These are phyloP conservation scores for Callitettix versicolor DNA, from an alignment of 1,140 invertebrate genomes.

Conservation along the genomic window DNA sequence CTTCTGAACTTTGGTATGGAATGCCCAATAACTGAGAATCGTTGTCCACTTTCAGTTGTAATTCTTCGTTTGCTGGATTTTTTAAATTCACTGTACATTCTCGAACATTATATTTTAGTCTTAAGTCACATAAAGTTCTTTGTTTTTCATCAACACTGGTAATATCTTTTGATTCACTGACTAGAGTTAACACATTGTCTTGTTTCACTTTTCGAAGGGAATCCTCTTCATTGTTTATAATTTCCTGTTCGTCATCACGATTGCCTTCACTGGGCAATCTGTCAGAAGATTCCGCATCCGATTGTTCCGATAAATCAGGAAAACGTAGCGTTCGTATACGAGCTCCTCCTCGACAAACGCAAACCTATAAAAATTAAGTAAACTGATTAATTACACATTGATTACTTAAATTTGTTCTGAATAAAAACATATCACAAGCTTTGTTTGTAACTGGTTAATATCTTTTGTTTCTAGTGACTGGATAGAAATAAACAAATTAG, in stretches of 20 bases:
- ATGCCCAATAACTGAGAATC: conserved; percentile 2
- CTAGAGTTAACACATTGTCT: background rate
- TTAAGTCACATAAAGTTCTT: background rate
- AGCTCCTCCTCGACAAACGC: background rate
- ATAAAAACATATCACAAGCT: no score
- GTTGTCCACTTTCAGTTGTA: conserved; percentile 7
- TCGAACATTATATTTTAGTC: conserved; percentile 32
- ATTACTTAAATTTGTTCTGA: background rate
- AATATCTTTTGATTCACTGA: conserved; percentile 3
- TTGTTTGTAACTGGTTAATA: no score
- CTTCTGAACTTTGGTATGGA: conserved; percentile 9
- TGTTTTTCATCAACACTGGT: background rate
- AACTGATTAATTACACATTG: background rate
- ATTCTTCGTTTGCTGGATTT: conserved; percentile 23
- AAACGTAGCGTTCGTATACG: background rate
- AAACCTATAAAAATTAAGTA: background rate
- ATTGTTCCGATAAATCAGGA: conserved; percentile 2
- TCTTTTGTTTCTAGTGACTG: background rate
- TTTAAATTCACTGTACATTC: conserved; percentile 36
- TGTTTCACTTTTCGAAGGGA: background rate
- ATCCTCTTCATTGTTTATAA: background rate
- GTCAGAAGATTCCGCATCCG: conserved; percentile 2
- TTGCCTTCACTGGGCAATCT: background rate
- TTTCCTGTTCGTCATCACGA: background rate
- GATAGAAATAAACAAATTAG: no score